Conservation (phyloP, 2,113 vertebrate genomes). For the Microcebus lehilahytsara region DNA sequence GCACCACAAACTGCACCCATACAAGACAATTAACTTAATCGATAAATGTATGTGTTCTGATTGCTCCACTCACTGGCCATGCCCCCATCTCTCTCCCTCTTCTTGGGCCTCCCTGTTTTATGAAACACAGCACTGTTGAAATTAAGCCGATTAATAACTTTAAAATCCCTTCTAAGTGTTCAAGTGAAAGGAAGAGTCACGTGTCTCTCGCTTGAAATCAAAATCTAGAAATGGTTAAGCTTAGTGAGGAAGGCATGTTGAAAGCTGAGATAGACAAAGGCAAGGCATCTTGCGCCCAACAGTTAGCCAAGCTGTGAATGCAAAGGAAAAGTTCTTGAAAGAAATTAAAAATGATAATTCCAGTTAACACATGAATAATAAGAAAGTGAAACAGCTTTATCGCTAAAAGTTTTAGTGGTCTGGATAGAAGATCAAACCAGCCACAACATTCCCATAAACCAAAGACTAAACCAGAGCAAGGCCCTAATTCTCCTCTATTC, state of each 20-base stretch:
- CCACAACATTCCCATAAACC: background rate
- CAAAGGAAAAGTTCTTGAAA: background rate
- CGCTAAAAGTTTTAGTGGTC: background rate
- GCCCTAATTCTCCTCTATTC: background rate
- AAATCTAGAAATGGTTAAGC: background rate
- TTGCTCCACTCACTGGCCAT: background rate
- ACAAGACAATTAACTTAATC: background rate
- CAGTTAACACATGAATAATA: background rate
- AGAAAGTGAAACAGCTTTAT: background rate
- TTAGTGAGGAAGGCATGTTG: background rate
- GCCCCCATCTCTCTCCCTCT: background rate
- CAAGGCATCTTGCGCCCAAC: background rate
- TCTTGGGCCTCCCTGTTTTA: background rate
- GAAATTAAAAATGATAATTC: background rate
- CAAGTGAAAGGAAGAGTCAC: too few relatives aligned
- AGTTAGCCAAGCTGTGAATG: background rate
- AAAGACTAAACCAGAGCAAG: background rate
- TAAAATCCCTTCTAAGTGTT: too few relatives aligned
- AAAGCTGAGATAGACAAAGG: too few relatives aligned
- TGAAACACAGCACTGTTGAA: background rate
- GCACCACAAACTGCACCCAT: background rate
- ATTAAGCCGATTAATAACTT: background rate
- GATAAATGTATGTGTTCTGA: background rate
- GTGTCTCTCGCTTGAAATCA: background rate
- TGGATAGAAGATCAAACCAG: background rate